Evolutionary conservation across 30 jellyfish, hydroid and myxozoan species (phyloP), one percentile per base, ranked within the genome.

Genomic region (Phacellophora camtschatica): DNA sequence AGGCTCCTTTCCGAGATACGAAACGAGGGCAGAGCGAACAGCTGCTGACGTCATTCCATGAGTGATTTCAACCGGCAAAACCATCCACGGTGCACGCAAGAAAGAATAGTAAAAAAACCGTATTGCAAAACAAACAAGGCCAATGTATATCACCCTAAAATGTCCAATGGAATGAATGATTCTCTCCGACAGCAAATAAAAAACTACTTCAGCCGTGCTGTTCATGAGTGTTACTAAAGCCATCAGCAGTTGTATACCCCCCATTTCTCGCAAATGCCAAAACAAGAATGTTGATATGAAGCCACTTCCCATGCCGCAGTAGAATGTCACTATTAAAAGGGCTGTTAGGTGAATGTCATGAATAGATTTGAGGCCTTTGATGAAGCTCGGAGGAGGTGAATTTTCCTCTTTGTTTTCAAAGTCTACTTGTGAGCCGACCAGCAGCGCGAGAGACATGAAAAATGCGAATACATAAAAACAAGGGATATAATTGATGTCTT

Each of bases 31-130:
- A 9, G 95, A 79, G 13, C 98, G 93, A 71, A 90, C 66, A 23
- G 95, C 98, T 27, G 96, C 98, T 13, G 98, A 83, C 49, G 98
- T 90, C 95, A 90, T 90, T 1, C 98, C 98, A 41, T 90, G 98
- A 55, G 96, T 90, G 19, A 90, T 70, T 72, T 90, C 98, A 9
- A 90, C 89, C n/a, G 98, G 98, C 45, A 90, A 61, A 10, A 90
- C 98, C 63, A 83, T 41, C 98, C 98, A 90, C 1, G 98, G 98
- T 15, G 84, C 90, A 16, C 91, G 81, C 39, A 90, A 83, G 63
- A 83, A 84, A 23, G 96, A 82, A 54, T 90, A 90, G 67, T 90
- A 90, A 58, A 90, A 90, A 53, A 90, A 90, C 57, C 98, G 59
- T 2, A 81, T 34, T 9, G 98, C 94, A 59, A 90, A 90, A 65